Evolutionary conservation across 2,888 invertebrate species (phyloP), one percentile per base, ranked within the genome.

Genomic region (Chymomyza procnemis): DNA sequence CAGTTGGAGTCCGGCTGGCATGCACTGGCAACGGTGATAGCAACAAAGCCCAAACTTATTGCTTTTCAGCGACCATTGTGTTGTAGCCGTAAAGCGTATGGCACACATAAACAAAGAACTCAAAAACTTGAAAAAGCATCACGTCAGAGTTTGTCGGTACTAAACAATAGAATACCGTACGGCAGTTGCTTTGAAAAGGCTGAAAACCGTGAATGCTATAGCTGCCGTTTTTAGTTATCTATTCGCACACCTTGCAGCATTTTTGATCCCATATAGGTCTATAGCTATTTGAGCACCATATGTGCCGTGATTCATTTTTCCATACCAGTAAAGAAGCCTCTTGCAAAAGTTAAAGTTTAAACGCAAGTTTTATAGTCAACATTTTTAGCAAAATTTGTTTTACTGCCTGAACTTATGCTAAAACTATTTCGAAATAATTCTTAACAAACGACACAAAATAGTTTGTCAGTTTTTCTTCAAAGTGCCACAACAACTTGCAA

Each of bases 31-130:
- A 60, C 64, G 74, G 72, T 64, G 62, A 63, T 67, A 65, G 61
- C 69, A 75, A 76, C 73, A 86, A 73, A 71, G 72, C 67, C 69
- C 66, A 69, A 65, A 67, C 69, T 79, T 78, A 79, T 79, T 76
- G 76, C 75, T 73, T 79, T 81, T 81, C 82, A 74, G 46, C 70
- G 71, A 67, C 67, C 73, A 77, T 81, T 78, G 80, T 80, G 68
- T 79, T 76, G 59, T 68, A 57, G 54, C 56, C 62, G 55, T 52
- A 62, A 58, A 52, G 26, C 6, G 8, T 6, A 6, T 26, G 22
- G 41, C 58, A 21, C 21, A 21, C 50, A 26, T 6, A 26, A 57
- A 57, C 61, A 61, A 59, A 59, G 54, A 4, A 16, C 48, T 50
- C 34, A 59, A 58, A 64, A 71, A 78, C 71, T 64, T 76, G 76